A percentile compares a stretch with the other conserved stretches of the same genome.
Evolutionary conservation across 1,140 invertebrate species (phyloP).

Genomic region (Drosophila ercepeae): DNA sequence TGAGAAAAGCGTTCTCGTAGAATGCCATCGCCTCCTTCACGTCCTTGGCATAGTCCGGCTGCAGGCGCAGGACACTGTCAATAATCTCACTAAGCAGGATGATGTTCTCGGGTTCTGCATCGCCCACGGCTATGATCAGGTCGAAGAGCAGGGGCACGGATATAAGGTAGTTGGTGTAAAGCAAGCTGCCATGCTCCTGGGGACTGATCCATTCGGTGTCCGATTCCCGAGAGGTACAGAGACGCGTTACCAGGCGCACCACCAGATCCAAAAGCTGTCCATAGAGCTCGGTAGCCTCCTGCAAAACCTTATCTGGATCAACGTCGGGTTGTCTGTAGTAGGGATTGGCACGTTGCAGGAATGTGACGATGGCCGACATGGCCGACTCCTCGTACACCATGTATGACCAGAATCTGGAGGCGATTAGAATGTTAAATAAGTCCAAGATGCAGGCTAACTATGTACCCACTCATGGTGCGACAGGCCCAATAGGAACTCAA

Average conservation of each 20-base stretch:
- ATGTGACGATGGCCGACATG: slow-evolving; percentile 88
- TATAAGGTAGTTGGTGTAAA: slow-evolving; percentile 92
- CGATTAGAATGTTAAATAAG: neutral
- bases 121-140: slow-evolving; percentile 89
- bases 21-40: slow-evolving; percentile 86
- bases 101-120: slow-evolving; percentile 85
- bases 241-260: slow-evolving; percentile 88
- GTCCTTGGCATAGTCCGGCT: slow-evolving; percentile 90
- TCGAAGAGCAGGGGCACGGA: slow-evolving; percentile 93
- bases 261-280: slow-evolving; percentile 87
- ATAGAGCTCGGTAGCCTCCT: slow-evolving; percentile 78
- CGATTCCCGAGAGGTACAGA: slow-evolving; percentile 90
- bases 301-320: slow-evolving; percentile 64
- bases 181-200: slow-evolving; percentile 87
- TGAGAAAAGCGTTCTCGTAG: slow-evolving; percentile 82
- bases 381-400: slow-evolving; percentile 88
- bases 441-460: neutral
- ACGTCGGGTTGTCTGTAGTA: slow-evolving; percentile 85
- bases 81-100: slow-evolving; percentile 87
- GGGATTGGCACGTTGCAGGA: slow-evolving; percentile 89
- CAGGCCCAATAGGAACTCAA: slow-evolving; percentile 62
- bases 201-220: slow-evolving; percentile 88
- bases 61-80: slow-evolving; percentile 87
- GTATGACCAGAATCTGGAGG: slow-evolving; percentile 88
- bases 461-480: slow-evolving; percentile 66